Evolutionary conservation across 2,113 vertebrate species (phyloP), one percentile per base, ranked within the genome.

Genomic region (Nothocercus nigrocapillus): DNA sequence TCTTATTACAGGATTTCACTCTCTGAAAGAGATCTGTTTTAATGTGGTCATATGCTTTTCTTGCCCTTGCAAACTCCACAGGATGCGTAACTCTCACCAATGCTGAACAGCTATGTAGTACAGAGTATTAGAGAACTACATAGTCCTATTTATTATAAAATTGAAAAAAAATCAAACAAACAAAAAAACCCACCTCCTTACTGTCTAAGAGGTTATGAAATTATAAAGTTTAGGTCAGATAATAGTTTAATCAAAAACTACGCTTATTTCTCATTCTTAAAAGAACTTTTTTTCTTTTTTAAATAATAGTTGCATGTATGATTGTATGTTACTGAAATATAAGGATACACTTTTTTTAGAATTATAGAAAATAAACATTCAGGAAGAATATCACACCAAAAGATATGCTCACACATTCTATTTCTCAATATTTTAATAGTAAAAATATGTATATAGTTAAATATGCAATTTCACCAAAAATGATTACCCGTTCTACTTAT

Each of bases 281-380:
- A 62, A 47, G 45, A 89, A 42, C 2, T 78, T 49, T 64, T 15
- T 25, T 0, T 1, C n/a, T 68, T 85, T 44, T 74, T 86, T 67
- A 53, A 38, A 16, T 21, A 45, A 85, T 47, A 87, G 18, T 47
- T 64, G 3, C 62, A n/a, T 45, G 4, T 44, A 34, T 88, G 27
- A 18, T 78, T 92, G 3, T 45, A 82, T 84, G 82, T 74, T 90
- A 49, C 14, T 76, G 34, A 93, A 95, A 83, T 79, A 78, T 72
- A 82, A 21, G 17, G 40, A 88, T 8, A 2, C 11, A 27, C 25
- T 67, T 85, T 28, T 51, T 83, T 69, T 92, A 53, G 63, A 70
- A 93, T 49, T 10, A 75, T 6, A 84, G 12, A 20, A 94, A 91
- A 75, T 40, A 4, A 88, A 9, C 8, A 34, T 42, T 64, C 13